Evolutionary conservation across 2,888 invertebrate species (phyloP).

Genomic region (Protula sp.): DNA sequence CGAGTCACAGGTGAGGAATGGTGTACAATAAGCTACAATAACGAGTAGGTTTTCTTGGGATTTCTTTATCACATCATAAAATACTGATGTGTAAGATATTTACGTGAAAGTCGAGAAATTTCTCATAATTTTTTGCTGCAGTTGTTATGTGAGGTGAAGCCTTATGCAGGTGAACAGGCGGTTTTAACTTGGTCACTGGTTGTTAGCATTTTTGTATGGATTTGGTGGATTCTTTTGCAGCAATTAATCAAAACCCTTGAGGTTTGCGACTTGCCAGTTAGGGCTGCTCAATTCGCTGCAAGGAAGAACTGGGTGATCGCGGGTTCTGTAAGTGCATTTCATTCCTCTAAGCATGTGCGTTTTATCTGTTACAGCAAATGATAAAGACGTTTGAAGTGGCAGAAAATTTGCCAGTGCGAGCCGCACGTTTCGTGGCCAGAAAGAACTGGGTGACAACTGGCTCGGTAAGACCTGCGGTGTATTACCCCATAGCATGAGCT

Average conservation of each 20-base stretch:
- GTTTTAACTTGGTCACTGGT: too few species aligned
- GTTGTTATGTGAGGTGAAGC: too few species aligned
- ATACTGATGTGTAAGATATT: too few species aligned
- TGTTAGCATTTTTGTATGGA: too few species aligned
- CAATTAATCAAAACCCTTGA: conserved; percentile 59
- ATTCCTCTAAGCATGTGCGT: too few species aligned
- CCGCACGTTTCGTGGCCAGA: conserved; percentile 90
- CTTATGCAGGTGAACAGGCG: too few species aligned
- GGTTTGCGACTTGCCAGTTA: conserved; percentile 89
- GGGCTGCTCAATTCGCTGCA: conserved; percentile 91
- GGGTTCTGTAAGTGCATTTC: conserved; percentile 65
- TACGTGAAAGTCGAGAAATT: too few species aligned
- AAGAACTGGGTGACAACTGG: conserved; percentile 99
- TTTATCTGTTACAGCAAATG: conserved; percentile 34
- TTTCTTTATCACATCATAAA: too few species aligned
- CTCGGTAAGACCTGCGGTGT: conserved; percentile 59
- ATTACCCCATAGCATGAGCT: too few species aligned
- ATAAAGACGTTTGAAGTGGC: conserved; percentile 67
- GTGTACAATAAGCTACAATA: neutral
- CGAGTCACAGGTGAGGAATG: conserved; percentile 75
- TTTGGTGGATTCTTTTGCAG: too few species aligned
- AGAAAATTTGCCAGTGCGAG: conserved; percentile 91
- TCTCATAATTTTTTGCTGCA: too few species aligned
- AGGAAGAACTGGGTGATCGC: conserved; percentile 98
- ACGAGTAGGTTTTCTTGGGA: neutral